phyloP scores from a whole-genome alignment of 2,113 vertebrate genomes.

The Brienomyrus longianalis region DNA sequence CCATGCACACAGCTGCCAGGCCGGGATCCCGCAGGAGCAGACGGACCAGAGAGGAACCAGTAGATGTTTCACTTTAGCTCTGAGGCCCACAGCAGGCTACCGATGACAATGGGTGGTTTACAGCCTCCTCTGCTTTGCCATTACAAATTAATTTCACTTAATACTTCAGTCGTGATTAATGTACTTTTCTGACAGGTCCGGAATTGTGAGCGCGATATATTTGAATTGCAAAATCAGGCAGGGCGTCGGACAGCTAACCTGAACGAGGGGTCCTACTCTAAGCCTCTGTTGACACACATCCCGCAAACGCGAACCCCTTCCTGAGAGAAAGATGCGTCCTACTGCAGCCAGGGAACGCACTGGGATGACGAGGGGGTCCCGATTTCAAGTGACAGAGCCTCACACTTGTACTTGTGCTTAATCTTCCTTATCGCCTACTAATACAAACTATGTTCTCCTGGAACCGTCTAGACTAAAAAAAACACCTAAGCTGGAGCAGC shows the following conservation, averaged over 20 bases:
- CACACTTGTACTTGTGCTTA: background rate
- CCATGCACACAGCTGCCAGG: background rate
- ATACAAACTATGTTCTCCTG: background rate
- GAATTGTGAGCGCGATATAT: background rate
- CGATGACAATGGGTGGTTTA: background rate
- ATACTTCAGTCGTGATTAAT: background rate
- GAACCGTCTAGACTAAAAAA: background rate
- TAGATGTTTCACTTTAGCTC: background rate
- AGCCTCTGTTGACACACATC: background rate
- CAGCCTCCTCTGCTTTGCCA: background rate
- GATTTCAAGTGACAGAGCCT: constrained; percentile 6
- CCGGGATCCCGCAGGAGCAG: background rate
- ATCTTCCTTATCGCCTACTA: background rate
- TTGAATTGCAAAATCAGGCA: background rate
- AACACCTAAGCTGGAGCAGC: background rate
- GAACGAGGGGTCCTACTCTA: background rate
- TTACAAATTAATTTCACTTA: background rate
- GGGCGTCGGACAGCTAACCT: background rate
- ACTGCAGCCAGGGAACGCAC: background rate
- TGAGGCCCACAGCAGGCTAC: background rate
- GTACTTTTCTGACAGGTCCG: background rate
- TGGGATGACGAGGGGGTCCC: background rate
- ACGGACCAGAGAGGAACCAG: background rate
- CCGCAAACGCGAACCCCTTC: background rate
- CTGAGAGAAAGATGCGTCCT: background rate